Percentiles rank a stretch among this genome's conserved stretches.
phyloP scores from a whole-genome alignment of 2,797 vertebrate species.

The Sibirionetta formosa region DNA sequence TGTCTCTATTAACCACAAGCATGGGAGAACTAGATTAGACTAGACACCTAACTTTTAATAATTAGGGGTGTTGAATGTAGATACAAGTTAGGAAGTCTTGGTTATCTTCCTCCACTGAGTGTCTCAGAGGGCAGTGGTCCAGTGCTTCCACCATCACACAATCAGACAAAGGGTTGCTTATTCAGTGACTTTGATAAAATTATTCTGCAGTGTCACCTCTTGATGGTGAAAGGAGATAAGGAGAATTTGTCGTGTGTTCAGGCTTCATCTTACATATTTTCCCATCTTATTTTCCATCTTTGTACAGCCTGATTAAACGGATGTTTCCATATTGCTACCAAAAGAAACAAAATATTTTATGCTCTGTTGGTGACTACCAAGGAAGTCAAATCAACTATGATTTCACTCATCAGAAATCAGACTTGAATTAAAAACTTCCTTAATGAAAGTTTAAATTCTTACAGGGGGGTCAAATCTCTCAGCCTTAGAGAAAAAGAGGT shows the following conservation, averaged over 20 bases:
- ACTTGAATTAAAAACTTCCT: neutral
- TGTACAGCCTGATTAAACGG: neutral
- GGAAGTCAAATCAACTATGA: neutral
- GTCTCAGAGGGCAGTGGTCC: neutral
- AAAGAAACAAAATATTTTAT: neutral
- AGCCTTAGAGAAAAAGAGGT: neutral
- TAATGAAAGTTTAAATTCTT: neutral
- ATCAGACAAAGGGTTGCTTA: neutral
- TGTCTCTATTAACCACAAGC: rapidly evolving
- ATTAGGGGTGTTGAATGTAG: neutral
- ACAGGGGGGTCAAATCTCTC: neutral
- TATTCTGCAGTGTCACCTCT: neutral
- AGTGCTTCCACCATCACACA: neutral
- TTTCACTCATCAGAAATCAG: neutral
- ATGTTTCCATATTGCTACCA: neutral
- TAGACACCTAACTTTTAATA: neutral
- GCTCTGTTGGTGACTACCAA: neutral
- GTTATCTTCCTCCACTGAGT: neutral
- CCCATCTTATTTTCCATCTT: neutral
- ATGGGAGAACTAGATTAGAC: neutral
- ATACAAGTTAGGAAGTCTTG: neutral
- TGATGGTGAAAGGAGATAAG: neutral
- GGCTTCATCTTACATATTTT: neutral
- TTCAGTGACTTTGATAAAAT: neutral
- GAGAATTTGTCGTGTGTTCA: neutral